Evolutionary conservation across 2,888 invertebrate species (phyloP), one percentile per base, ranked within the genome.

Genomic region (Hanleya hanleyi): DNA sequence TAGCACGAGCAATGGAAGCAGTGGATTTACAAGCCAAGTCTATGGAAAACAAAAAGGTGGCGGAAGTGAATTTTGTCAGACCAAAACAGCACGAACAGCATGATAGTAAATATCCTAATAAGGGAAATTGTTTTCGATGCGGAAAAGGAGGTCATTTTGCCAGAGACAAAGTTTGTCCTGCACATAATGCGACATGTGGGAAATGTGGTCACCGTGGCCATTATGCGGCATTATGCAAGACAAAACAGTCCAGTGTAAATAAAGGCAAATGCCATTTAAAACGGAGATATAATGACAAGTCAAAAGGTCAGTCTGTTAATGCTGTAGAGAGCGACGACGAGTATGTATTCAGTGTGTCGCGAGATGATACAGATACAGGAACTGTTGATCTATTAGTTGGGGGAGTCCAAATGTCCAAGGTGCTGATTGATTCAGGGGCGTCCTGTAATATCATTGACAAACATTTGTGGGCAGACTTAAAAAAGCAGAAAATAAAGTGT

Each of bases 391-490:
- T 61, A 22, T 26, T 36, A 12, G 29, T 57, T 3, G 57, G 69
- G 36, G 62, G 38, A 5, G 61, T 37, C 6, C n/a, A 38, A 38
- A 15, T 62, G 15, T n/a, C n/a, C n/a, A 33, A 57, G 7, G 29
- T 69, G 69, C 18, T 69, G 18, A 37, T 62, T 33, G 61, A 69
- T n/a, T 61, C 61, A 15, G 69, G 69, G 26, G 57, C 69, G 5
- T 26, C 61, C 26, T 57, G 61, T 12, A 74, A 75, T 62, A 37
- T 69, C 18, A 51, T 61, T 18, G 69, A 69, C 62, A 51, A 69
- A 37, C 33, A 62, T 12, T 26, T 32, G 22, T 69, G 69, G 69
- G 36, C 57, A 69, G 22, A n/a, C n/a, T 32, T 69, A 26, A 71
- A 71, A 62, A 15, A 3, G 61, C 7, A 37, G 18, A 62, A 62